Conservation (phyloP, 2,888 invertebrate genomes). For the Nasonovia ribisnigri region DNA sequence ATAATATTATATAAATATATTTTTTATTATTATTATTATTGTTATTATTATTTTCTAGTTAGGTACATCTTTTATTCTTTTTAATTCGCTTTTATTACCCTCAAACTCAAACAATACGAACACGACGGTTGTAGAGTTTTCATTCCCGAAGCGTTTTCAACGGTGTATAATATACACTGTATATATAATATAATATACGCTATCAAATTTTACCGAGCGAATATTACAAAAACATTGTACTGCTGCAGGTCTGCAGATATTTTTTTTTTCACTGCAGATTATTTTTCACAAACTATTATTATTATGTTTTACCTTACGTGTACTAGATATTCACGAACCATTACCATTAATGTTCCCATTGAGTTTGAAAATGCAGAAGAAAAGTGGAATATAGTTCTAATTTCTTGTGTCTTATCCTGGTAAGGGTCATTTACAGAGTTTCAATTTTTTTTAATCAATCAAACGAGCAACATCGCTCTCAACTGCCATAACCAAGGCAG, state of each 20-base stretch:
- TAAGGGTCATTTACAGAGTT: background rate
- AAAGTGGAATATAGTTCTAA: background rate
- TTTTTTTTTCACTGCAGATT: background rate
- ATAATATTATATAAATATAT: background rate
- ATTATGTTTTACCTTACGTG: background rate
- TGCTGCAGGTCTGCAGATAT: background rate
- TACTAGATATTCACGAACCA: background rate
- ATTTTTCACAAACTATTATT: conserved; percentile 20
- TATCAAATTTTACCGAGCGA: conserved; percentile 46
- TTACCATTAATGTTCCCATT: conserved; percentile 8
- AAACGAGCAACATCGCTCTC: background rate
- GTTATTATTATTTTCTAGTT: background rate
- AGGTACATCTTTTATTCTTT: background rate
- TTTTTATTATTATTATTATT: background rate
- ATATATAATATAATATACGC: background rate
- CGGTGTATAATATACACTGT: background rate
- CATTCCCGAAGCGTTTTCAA: conserved; percentile 10
- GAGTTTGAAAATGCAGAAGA: background rate
- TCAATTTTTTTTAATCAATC: background rate
- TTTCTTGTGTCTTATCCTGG: background rate
- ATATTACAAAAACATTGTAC: conserved; percentile 14
- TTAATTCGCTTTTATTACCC: conserved; percentile 23
- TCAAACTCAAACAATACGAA: background rate
- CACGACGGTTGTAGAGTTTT: conserved; percentile 9
- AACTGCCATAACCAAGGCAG: background rate